Evolutionary conservation across 2,888 invertebrate species (phyloP).

Genomic region (Eupithecia pulchellata): DNA sequence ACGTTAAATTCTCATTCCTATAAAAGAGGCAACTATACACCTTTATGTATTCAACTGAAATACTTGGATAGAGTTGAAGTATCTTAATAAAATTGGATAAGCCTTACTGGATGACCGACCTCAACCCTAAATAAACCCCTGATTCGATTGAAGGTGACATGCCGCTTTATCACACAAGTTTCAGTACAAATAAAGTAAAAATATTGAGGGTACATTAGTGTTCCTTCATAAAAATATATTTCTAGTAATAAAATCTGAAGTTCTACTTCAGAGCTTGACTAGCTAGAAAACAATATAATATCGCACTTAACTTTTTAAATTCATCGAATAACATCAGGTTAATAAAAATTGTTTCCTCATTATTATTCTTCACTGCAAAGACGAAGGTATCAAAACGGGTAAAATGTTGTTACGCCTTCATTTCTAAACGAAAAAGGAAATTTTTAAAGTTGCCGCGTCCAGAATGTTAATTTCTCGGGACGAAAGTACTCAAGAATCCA

Average conservation of each 20-base stretch:
- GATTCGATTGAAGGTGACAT: not conserved
- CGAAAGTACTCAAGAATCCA: constrained; percentile 49
- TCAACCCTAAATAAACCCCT: not conserved
- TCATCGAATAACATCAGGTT: constrained; percentile 3
- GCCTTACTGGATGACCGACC: not conserved
- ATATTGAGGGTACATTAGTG: not conserved
- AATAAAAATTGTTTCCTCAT: constrained; percentile 48
- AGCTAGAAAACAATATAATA: not conserved
- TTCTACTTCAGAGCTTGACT: not conserved
- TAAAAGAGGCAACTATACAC: not conserved
- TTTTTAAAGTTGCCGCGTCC: constrained; percentile 57
- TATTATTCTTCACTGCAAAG: constrained; percentile 59
- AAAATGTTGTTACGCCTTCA: constrained; percentile 62
- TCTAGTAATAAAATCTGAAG: not conserved
- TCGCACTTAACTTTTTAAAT: not conserved
- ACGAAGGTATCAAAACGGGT: constrained; percentile 57
- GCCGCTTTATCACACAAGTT: not conserved
- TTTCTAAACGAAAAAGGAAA: constrained; percentile 58
- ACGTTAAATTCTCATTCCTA: not conserved
- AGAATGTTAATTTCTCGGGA: constrained; percentile 62
- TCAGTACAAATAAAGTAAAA: not conserved
- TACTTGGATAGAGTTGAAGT: not conserved
- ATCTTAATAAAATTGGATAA: not conserved
- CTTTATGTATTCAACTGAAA: not conserved
- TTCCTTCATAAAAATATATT: not conserved